Evolutionary conservation across 2,113 vertebrate genomes (phyloP), one percentile per base, ranked within the genome.

Genomic region (Hydrochoerus hydrochaeris): DNA sequence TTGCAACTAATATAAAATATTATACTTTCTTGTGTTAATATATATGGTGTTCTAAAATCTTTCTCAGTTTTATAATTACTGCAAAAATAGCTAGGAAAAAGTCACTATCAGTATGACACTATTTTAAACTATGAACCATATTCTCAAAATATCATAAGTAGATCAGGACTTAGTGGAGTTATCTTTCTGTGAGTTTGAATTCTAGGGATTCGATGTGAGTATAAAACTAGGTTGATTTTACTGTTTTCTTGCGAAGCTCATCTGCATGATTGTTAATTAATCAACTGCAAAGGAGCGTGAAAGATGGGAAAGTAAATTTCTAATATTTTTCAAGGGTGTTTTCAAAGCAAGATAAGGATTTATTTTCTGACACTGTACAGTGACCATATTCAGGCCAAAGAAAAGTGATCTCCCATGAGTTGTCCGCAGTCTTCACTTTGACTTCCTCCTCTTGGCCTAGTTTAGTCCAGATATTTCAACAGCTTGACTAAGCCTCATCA

Each of bases 391-490:
- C 95, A 84, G 92, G 71, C 73, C 35, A 46, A 84, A 85, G 90
- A 93, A 97, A 97, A 95, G 82, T 80, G 95, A 96, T 97, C 95
- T 96, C 96, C 62, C 92, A 41, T 0, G 77, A 7, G 84, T 82
- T 95, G 77, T 90, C 81, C 94, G 95, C 77, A 65, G 90, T 94
- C 96, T 96, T 96, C 92, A 84, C 90, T 97, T 82, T 91, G 95
- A 95, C 88, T 97, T 97, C 96, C 85, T 95, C 71, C 92, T 95
- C 87, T 92, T 94, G 95, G 95, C 96, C 65, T 84, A 46, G 69
- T 73, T 95, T 62, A 65, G 94, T 90, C 82, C 92, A 98, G 97
- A 97, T 97, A 97, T 97, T 97, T 97, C 98, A 95, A 82, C 95
- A 96, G 95, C 96, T 98, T 97, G 97, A 94, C 95, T 95, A 88